Evolutionary conservation across 64 coral and sea anemone genomes (phyloP), one percentile per base, ranked within the genome.

Genomic region (Montipora efflorescens): DNA sequence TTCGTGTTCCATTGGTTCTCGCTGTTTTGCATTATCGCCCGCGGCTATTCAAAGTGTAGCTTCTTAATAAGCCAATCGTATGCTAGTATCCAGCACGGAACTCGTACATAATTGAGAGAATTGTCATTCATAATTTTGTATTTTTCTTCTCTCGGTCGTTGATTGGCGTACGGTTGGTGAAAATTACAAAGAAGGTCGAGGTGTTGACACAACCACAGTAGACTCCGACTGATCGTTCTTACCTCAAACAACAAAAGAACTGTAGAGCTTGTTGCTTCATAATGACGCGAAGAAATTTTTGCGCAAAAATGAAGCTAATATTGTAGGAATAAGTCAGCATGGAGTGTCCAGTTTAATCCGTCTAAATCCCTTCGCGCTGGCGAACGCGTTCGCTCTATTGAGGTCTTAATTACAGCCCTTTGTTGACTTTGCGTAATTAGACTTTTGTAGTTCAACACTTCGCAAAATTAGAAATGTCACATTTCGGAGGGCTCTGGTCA

Each of bases 91-190:
- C 89, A 89, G 85, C 72, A 7, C 89, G 79, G 90, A 53, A 79
- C 67, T 94, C 91, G 87, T 97, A 75, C 93, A 97, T 97, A 97
- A 97, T 97, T 92, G 90, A 91, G 84, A 75, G 67, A 64, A 9
- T 77, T 67, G 96, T 97, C 89, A 95, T 52, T 85, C 58, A 74
- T 77, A 83, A 79, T 92, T 89, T 75, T 53, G 75, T 22, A 87
- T 59, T 92, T 36, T 97, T 92, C 89, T 91, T 15, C 16, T 45
- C 2, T 57, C 64, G 59, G 18, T n/a, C 9, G 16, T 49, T 84
- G 76, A 95, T 88, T 95, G 94, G 94, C 19, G 50, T 51, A 98
- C 67, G 47, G n/a, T 18, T 22, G 21, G 21, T 48, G 75, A 53
- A 84, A 90, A 70, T 20, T 90, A 79, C 66, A 89, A 95, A 95